Base-by-base conservation (phyloP, 2,888 invertebrate species). In the Cacoxenus indagator region DNA sequence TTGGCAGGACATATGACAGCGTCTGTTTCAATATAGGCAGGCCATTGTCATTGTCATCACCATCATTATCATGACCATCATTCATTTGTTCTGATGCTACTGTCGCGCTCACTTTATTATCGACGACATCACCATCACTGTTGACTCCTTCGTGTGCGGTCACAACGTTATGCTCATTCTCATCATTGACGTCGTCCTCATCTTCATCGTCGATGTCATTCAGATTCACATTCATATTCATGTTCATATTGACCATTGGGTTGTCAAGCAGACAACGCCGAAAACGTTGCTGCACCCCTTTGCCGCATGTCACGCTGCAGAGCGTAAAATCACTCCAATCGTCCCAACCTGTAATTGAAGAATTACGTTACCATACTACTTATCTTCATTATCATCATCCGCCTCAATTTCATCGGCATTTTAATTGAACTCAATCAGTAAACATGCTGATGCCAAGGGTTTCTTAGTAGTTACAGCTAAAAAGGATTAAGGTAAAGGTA, bases 261-360 rank as follows among this genome's bases (percentile, higher is more conserved):
- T 86, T 87, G 83, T 88, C 87, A 66, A 88, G 77, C 54, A 88
- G 81, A 72, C 88, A 88, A 64, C 88, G 86, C 0, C 88, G 86
- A 78, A 88, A 88, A 37, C 88, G 86, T 68, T 88, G 88, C 70
- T 88, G 88, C 24, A 88, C 88, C 73, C 88, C 88, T 84, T 87
- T 87, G 69, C 88, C 87, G 70, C 88, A 88, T 72, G 87, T 85
- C 61, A 88, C 87, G 74, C 88, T 88, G 78, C 88, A 88, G 27
- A 87, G 75, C 72, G 88, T 87, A 74, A 87, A 88, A 76, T 88
- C 88, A 70, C 88, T 88, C 88, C 88, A 88, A 78, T 86, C 85
- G 70, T 88, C 87, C 88, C 88, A 88, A 68, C 88, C 88, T 88
- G 74, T 46, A 76, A 78, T 71, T 73, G 67, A 72, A 67, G 45